These are phyloP conservation scores for Lathamus discolor DNA, from an alignment of 2,113 vertebrate genomes.

Conservation along the genomic window DNA sequence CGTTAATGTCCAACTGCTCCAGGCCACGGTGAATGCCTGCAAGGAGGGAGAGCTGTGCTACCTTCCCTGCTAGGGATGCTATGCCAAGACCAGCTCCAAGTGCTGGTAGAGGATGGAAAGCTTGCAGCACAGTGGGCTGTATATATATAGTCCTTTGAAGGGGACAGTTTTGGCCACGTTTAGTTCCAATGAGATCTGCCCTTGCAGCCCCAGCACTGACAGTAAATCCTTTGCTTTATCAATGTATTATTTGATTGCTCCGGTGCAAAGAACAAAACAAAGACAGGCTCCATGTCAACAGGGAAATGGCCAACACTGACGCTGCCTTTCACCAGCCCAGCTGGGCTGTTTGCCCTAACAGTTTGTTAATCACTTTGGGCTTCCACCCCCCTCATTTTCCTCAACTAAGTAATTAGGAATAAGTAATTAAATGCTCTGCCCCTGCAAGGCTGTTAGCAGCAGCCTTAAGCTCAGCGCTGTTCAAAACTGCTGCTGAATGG, in stretches of 20 bases:
- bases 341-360: neutral
- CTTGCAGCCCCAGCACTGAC: neutral
- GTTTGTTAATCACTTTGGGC: neutral
- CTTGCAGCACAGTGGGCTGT: neutral
- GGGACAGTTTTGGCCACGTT: neutral
- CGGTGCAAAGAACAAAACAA: neutral
- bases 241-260: neutral
- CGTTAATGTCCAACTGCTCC: neutral
- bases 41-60: neutral
- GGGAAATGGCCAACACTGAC: neutral
- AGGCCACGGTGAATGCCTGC: neutral
- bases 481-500: neutral
- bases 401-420: neutral
- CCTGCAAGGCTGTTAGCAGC: neutral
- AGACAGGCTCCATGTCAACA: neutral
- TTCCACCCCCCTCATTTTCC: neutral
- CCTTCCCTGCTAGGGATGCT: neutral
- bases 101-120: neutral
- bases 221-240: slow-evolving; percentile 18
- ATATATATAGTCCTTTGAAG: neutral
- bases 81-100: neutral
- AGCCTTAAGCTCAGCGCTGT: neutral
- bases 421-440: neutral
- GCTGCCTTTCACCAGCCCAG: neutral
- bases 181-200: neutral